phyloP scores from a whole-genome alignment of 2,113 vertebrate species.

The Bufo bufo region DNA sequence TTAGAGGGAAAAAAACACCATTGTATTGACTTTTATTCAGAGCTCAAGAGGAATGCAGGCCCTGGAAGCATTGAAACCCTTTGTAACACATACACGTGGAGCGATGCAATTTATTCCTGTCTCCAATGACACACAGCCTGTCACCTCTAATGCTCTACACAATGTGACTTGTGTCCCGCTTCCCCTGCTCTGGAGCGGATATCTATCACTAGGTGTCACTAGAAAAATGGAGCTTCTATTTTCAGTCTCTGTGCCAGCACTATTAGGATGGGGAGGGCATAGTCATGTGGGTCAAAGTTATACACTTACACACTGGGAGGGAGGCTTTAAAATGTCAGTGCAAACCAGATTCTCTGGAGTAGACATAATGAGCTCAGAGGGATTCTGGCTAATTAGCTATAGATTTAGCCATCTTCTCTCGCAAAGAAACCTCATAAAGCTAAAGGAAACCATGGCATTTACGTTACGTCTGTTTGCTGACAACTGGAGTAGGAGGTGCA shows the following conservation, averaged over 20 bases:
- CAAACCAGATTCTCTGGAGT: slow-evolving; percentile 10
- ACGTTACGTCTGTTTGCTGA: background rate
- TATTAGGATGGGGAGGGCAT: background rate
- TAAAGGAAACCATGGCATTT: background rate
- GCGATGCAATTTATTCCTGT: slow-evolving; percentile 14
- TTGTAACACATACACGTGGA: background rate
- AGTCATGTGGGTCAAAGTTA: slow-evolving; percentile 37
- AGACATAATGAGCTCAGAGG: slow-evolving; percentile 46
- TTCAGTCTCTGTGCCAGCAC: slow-evolving; percentile 44
- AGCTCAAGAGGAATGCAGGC: background rate
- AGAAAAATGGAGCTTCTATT: slow-evolving; percentile 54
- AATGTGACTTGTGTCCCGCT: slow-evolving; percentile 47
- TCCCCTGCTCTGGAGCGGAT: slow-evolving; percentile 17
- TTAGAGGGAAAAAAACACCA: background rate
- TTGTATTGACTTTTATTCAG: background rate
- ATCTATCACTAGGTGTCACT: slow-evolving; percentile 52
- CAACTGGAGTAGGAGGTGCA: background rate
- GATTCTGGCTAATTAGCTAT: slow-evolving; percentile 25
- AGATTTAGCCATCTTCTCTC: background rate
- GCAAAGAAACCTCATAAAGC: background rate
- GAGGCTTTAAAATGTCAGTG: slow-evolving; percentile 34
- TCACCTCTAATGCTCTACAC: slow-evolving; percentile 42
- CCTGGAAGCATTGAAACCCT: background rate
- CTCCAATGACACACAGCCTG: slow-evolving; percentile 23
- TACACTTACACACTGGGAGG: slow-evolving; percentile 29